Evolutionary conservation across 2,797 vertebrate genomes (phyloP).

Genomic region (Calcarius lapponicus): DNA sequence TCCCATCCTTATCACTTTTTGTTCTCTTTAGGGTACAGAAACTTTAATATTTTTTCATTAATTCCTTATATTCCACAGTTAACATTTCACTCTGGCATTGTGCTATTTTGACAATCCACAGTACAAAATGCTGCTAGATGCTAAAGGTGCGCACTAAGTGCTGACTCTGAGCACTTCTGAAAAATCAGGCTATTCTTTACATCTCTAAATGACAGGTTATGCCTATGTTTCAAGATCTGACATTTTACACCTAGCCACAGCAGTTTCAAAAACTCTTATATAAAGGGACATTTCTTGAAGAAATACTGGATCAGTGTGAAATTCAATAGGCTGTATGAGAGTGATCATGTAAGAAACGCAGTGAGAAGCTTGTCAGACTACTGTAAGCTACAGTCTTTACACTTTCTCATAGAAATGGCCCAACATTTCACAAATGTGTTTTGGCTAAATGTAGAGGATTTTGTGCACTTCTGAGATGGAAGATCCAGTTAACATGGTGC

Average conservation of each 20-base stretch:
- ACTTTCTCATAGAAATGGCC: background rate
- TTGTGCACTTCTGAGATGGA: background rate
- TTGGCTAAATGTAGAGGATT: background rate
- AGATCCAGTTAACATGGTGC: background rate
- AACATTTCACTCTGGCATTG: background rate
- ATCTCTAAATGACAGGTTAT: background rate
- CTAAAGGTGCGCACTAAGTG: background rate
- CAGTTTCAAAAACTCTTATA: background rate
- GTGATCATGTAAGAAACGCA: background rate
- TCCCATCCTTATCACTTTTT: background rate
- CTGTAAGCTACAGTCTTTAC: background rate
- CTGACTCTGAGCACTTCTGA: background rate
- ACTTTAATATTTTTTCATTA: background rate
- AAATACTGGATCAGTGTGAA: background rate
- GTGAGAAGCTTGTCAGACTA: background rate
- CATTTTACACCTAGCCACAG: background rate
- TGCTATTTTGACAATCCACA: background rate
- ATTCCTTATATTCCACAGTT: background rate
- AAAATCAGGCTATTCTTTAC: background rate
- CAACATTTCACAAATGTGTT: background rate
- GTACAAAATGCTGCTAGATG: background rate
- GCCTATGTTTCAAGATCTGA: background rate
- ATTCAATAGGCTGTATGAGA: background rate
- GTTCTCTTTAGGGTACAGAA: background rate
- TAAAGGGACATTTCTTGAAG: background rate